Evolutionary conservation across 2,888 invertebrate species (phyloP), one percentile per base, ranked within the genome.

Genomic region (Drosophila glabriapex): DNA sequence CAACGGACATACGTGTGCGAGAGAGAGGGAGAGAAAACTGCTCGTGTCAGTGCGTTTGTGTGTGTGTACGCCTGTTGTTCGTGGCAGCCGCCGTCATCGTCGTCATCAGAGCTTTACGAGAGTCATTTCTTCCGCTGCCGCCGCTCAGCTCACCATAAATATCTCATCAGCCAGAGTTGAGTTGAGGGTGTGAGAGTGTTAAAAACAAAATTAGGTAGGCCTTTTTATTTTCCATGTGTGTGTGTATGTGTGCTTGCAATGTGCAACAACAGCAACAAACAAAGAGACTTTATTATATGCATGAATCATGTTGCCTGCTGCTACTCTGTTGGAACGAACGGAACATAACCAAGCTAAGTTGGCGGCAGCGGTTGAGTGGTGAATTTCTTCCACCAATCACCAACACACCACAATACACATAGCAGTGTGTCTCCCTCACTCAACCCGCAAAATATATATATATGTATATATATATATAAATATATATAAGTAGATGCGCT

Each of bases 281-380:
- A 89, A 90, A 90, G 89, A 83, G 62, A 64, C 65, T 85, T 83
- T 80, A 72, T 82, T 80, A 77, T 80, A 77, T 85, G 86, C 61
- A 81, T 79, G 85, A 85, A 76, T 82, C 85, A 82, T 85, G 71
- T 53, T 79, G 68, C 65, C 65, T 53, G 62, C 66, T 53, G 62
- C 60, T 72, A 49, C 68, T 63, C 49, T 80, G 73, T 37, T 56
- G 61, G 78, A 82, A 69, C 64, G 59, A 82, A 69, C 59, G 59
- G 49, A 68, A 71, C 73, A 73, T 71, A 76, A 78, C 76, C 81
- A 82, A 82, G 69, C 72, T 84, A 63, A 77, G 74, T 76, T 80
- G 73, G 78, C 66, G 66, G 73, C 22, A 16, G 25, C 46, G 16
- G 46, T 46, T n/a, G 39, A 50, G 78, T 81, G 84, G 84, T 84